A percentile compares a stretch with the other conserved stretches of the same genome.
phyloP scores from a whole-genome alignment of 2,888 invertebrate species.

The Heliconius sara region DNA sequence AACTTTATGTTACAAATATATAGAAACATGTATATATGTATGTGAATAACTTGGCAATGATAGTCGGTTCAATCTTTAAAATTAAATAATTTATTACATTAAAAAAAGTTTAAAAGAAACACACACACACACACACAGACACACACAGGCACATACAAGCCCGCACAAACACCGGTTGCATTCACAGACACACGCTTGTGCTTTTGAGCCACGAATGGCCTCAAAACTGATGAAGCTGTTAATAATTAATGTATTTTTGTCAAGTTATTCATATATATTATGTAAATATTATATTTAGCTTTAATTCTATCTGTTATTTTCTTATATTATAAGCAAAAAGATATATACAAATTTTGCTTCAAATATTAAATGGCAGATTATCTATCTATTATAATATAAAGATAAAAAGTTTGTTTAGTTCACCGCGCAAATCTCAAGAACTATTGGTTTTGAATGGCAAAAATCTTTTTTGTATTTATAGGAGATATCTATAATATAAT shows the following conservation, averaged over 20 bases:
- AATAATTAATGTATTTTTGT: not conserved
- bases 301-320: slow-evolving; percentile 1
- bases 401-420: not conserved
- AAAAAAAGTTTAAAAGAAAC: too few relatives aligned
- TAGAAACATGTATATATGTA: not conserved
- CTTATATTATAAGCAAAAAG: not conserved
- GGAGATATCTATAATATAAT: too few relatives aligned
- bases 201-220: too few relatives aligned
- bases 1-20: not conserved
- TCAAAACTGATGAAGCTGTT: too few relatives aligned
- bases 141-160: too few relatives aligned
- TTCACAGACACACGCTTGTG: too few relatives aligned
- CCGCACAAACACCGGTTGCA: too few relatives aligned
- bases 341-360: slow-evolving; percentile 8
- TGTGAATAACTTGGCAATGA: not conserved
- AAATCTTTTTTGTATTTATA: too few relatives aligned
- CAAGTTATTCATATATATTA: not conserved
- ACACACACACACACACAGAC: too few relatives aligned
- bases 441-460: too few relatives aligned
- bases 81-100: not conserved
- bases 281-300: slow-evolving; percentile 8
- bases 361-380: slow-evolving; percentile 1
- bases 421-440: too few relatives aligned
- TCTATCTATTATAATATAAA: not conserved
- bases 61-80: not conserved